Evolutionary conservation across 2,888 invertebrate species (phyloP), one percentile per base, ranked within the genome.

Genomic region (Stenurella melanura): DNA sequence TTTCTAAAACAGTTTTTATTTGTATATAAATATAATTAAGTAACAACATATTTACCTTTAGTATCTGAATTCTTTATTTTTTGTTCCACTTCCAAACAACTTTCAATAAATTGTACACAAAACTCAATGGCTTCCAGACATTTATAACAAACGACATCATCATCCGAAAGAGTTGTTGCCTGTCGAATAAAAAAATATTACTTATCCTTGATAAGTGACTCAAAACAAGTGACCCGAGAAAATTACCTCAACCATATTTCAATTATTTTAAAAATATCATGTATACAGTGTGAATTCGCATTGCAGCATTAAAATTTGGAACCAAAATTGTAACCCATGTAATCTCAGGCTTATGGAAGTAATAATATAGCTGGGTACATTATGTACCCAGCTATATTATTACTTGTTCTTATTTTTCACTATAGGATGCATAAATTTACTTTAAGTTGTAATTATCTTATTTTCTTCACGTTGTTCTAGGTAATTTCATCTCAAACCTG

Each of bases 101-200:
- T 61, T 30, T 61, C 26, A 15, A 61, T 61, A n/a, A 61, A 61
- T 9, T 21, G n/a, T n/a, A 61, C 30, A 12, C 26, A 61, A n/a
- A 21, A 17, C 26, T 61, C n/a, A 26, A 61, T 5, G 0, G 61
- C 30, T 5, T 30, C n/a, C 1, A 30, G 7, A n/a, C 61, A 61
- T n/a, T 61, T n/a, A 9, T 61, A 11, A 15, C 61, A 61, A 4
- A 61, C 30, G 12, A 30, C 9, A 3, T 61, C 61, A 30, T 30
- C 30, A n/a, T 61, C 61, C 4, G 21, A n/a, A 30, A 61, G 61
- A 30, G 30, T n/a, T 50, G 50, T 15, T 7, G 50, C 50, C 50
- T 50, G 50, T 50, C n/a, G 6, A 42, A 15, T 38, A 42, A 18
- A 34, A 58, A 60, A 18, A 1, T 11, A 12, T 42, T 38, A 61